Evolutionary conservation across 2,113 vertebrate genomes (phyloP).

Genomic region (Echinops telfairi): DNA sequence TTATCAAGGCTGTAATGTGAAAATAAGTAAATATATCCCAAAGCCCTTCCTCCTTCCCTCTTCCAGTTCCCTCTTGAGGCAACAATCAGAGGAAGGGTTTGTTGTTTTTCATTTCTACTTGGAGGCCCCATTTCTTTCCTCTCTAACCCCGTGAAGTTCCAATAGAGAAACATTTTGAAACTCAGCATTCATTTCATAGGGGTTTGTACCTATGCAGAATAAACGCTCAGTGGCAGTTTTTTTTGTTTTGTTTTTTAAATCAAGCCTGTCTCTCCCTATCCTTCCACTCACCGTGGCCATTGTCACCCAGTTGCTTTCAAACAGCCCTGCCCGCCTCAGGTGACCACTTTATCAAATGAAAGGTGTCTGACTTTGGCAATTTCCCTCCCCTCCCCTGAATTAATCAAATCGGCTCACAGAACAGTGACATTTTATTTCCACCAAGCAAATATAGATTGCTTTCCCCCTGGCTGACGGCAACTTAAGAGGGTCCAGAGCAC

Average conservation of each 20-base stretch:
- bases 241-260: conserved; percentile 35
- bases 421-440: conserved; percentile 66
- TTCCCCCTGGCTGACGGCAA: too few species aligned
- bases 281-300: background rate
- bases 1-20: background rate
- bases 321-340: background rate
- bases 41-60: background rate
- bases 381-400: conserved; percentile 63
- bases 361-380: conserved; percentile 65
- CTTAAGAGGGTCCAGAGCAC: too few species aligned
- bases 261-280: background rate
- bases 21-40: conserved; percentile 12
- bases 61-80: background rate
- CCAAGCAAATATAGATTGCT: conserved; percentile 41
- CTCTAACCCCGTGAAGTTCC: background rate
- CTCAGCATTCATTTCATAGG: background rate
- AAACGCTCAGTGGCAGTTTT: background rate
- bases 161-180: conserved; percentile 41
- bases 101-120: background rate
- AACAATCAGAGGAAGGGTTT: background rate
- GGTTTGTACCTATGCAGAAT: background rate
- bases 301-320: conserved; percentile 36
- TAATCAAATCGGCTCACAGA: conserved; percentile 54
- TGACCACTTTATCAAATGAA: conserved; percentile 62
- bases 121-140: background rate